Evolutionary conservation across 2,113 vertebrate genomes (phyloP), one percentile per base, ranked within the genome.

Genomic region (Lichenostomus cassidix): DNA sequence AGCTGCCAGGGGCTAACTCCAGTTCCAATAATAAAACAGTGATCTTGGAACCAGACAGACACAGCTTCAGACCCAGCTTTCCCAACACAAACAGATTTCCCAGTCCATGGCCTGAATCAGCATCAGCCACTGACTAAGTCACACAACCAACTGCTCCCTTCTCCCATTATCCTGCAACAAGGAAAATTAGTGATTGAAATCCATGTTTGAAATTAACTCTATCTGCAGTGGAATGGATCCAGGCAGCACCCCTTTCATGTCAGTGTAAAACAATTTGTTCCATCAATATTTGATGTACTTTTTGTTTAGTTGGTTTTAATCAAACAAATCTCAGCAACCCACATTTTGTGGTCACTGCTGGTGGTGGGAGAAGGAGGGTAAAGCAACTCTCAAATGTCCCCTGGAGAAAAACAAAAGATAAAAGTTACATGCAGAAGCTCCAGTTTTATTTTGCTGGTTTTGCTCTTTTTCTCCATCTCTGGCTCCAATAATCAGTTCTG

Each of bases 371-470:
- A 22, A 77, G 2, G 1, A 8, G 15, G 3, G 5, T 29, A 52
- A 7, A 62, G 12, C 7, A 70, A 42, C 7, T 63, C 12, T 41
- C 37, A 44, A 60, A n/a, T 18, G 20, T 69, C 10, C 31, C 3
- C 29, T 29, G 12, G 7, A 22, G 19, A 53, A 25, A 75, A 52
- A 37, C 0, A 7, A 41, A 11, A 53, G 6, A 35, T 7, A 24
- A 71, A 39, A 78, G 4, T 9, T 19, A 29, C 0, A 2, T 0
- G 1, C 8, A 22, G 0, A 31, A 2, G 2, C 8, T 42, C n/a
- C 29, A 20, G 17, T 49, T 62, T 73, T 17, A 17, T 39, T 41
- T 44, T 39, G 16, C 16, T 46, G 9, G 3, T 18, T 85, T 69
- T 35, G n/a, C 62, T 84, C 44, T 1, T 1, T 37, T 60, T n/a